Evolutionary conservation across 2,797 vertebrate species (phyloP), one percentile per base, ranked within the genome.

Genomic region (Thaleichthys pacificus): DNA sequence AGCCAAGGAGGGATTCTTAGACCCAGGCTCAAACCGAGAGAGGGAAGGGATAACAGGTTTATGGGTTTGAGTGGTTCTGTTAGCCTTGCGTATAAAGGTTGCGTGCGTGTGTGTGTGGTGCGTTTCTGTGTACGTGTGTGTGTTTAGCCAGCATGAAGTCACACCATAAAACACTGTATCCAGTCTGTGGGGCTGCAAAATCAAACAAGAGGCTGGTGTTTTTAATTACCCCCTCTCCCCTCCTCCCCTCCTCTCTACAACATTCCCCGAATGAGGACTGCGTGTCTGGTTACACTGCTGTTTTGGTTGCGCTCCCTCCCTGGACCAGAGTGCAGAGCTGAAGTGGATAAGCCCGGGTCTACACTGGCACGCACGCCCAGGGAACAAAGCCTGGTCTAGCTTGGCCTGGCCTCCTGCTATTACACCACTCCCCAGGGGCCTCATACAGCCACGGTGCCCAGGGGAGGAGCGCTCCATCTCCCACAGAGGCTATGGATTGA

Each of bases 161-260:
- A 66, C 54, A 77, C 74, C 80, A 85, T 80, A 77, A 85, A 88
- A 85, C 21, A 70, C 62, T 70, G 47, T 77, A 84, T 78, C 54
- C 71, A 73, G 66, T 32, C 35, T 26, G 6, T 26, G 61, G 49
- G 69, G 64, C 62, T 76, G 26, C 68, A 78, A 80, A 85, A 74
- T 79, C 71, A 70, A 86, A 79, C 57, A 72, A 79, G 79, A 82
- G 73, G 76, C 80, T 83, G 80, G 80, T 85, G 84, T 89, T 89
- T 91, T 90, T 91, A 91, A 91, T 91, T 85, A 89, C 61, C 72
- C 77, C 66, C 47, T 3, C 6, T 5, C 75, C 81, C 69, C 79
- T 73, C 80, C 47, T 70, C 81, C 70, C 77, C 72, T 63, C 58
- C 69, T 78, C 77, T 77, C 80, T 49, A 14, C 57, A 60, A 77